phyloP scores from a whole-genome alignment of 2,113 vertebrate species.

The Abramis brama region DNA sequence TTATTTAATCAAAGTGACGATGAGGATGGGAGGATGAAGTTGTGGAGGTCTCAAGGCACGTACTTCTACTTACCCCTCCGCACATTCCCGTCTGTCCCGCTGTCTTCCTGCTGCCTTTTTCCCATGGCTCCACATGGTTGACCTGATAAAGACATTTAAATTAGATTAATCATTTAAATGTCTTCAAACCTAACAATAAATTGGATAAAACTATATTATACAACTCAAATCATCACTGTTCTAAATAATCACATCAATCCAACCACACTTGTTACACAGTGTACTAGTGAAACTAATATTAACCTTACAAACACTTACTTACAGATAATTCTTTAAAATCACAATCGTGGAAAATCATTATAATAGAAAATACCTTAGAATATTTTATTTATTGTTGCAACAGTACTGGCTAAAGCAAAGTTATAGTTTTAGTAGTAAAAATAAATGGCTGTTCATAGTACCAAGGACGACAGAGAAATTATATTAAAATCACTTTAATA shows the following conservation, averaged over 20 bases:
- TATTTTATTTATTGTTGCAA: not conserved
- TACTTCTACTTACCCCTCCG: conserved; percentile 99
- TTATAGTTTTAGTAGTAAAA: not conserved
- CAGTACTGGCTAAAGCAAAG: not conserved
- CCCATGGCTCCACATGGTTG: conserved; percentile 95
- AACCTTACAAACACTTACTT: not conserved
- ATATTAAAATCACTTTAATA: too few species aligned
- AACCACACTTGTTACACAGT: not conserved
- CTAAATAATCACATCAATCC: not conserved
- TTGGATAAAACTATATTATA: too few species aligned
- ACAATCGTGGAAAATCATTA: not conserved
- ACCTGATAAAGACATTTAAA: conserved; percentile 75
- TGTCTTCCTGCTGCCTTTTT: conserved; percentile 98
- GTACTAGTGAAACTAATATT: too few species aligned
- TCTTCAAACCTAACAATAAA: too few species aligned
- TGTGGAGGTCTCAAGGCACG: conserved; percentile 84
- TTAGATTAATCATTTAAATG: too few species aligned
- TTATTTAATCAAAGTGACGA: conserved; percentile 3
- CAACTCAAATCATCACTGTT: not conserved
- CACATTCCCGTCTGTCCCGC: conserved; percentile 99
- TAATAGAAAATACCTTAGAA: not conserved
- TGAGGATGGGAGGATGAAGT: conserved; percentile 1
- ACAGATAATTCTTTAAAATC: not conserved
- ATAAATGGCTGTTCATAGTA: not conserved
- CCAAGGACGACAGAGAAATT: not conserved